Base-by-base conservation (phyloP, 2,797 vertebrate species). In the Sebastes minor region DNA sequence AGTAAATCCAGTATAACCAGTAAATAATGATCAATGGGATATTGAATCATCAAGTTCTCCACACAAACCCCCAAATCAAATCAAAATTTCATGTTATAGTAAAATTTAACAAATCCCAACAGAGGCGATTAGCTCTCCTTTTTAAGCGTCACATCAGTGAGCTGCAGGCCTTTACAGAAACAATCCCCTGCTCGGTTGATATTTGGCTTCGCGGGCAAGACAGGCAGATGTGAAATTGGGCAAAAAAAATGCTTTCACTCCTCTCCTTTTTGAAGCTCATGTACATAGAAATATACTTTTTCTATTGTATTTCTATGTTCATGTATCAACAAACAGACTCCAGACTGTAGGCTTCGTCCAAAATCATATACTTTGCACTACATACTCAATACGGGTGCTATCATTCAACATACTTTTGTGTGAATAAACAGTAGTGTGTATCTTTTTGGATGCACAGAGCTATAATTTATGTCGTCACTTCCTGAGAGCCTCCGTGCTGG, bases 1-100 rank as follows among this genome's bases (percentile, higher is more conserved):
- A 71, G 35, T 66, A 55, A 77, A 76, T 74, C 62, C 1, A 25
- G 3, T 25, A 52, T 46, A 63, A 73, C 38, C 57, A 38, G 65
- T 67, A 75, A 78, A 81, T 71, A 75, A 70, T 61, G 30, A 84
- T 80, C 60, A 77, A 30, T 70, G 16, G 27, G n/a, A 63, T 23
- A 69, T 13, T 61, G 28, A 79, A 13, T 25, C 38, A 30, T 75
- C 23, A 28, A n/a, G 71, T 63, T 60, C 12, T 60, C 32, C 5
- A 30, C 55, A 63, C 28, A 67, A 62, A 74, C 56, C n/a, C 25
- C 12, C 30, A 70, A 60, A 60, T 32, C 28, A 55, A 55, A 60
- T 27, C 12, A n/a, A 23, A 69, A 61, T 38, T 72, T 62, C 25
- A 57, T 38, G 13, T 70, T 46, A 68, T 5, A 2, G 30, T 42